Evolutionary conservation across 37 sponge, comb jelly and placozoan genomes (phyloP).

Genomic region (Geodia barretti): DNA sequence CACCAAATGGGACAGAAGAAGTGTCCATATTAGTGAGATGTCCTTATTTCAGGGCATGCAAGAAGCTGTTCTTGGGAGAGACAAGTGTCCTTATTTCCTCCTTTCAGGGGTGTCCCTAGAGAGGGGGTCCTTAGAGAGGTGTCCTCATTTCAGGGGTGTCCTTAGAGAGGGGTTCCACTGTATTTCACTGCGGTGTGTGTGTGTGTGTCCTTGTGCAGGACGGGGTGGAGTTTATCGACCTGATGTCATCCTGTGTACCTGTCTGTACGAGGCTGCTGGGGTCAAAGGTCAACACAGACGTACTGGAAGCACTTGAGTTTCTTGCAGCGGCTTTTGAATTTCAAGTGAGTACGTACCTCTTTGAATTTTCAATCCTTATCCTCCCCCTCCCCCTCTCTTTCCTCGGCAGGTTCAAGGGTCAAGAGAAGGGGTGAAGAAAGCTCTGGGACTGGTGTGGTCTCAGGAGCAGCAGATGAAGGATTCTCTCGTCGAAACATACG

Average conservation of each 20-base stretch:
- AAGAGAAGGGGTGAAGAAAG: conserved; percentile 56
- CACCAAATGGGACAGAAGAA: no score
- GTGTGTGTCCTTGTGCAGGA: no score
- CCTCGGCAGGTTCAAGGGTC: conserved; percentile 33
- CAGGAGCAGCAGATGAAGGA: conserved; percentile 61
- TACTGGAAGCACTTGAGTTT: conserved; percentile 86
- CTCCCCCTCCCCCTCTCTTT: neutral
- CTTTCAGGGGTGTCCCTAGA: no score
- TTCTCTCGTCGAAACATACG: conserved; percentile 60
- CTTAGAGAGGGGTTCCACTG: no score
- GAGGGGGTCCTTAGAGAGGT: no score
- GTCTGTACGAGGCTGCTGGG: conserved; percentile 74
- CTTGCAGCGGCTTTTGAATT: conserved; percentile 67
- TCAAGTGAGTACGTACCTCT: conserved; percentile 11
- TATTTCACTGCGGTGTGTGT: no score
- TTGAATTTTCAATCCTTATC: neutral
- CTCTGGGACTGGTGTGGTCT: conserved; percentile 85
- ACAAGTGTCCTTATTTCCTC: no score
- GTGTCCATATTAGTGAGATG: no score
- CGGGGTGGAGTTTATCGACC: conserved; percentile 63
- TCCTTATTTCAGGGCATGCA: no score
- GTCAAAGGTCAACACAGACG: conserved; percentile 84
- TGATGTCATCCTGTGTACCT: conserved; percentile 61
- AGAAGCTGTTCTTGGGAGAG: no score
- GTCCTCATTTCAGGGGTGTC: no score